Evolutionary conservation across 2,888 invertebrate species (phyloP), one percentile per base, ranked within the genome.

Genomic region (Enchytraeus crypticus): DNA sequence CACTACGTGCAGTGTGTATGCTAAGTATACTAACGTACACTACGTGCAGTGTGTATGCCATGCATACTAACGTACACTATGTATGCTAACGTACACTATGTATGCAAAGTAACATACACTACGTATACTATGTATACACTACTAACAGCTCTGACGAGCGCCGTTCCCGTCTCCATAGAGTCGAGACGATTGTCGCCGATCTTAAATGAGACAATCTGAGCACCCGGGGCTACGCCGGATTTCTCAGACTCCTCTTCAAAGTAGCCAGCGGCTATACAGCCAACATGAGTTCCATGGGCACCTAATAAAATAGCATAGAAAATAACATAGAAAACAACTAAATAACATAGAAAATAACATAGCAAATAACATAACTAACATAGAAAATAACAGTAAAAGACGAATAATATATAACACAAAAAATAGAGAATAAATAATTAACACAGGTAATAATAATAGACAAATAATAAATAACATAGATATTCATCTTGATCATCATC

Each of bases 141-240:
- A 71, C 75, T 87, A 83, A 95, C 93, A 8, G 95, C 95, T 65
- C 97, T 82, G 1, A 92, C 88, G 4, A 98, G 79, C 0, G 92
- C 90, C 0, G 92, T 88, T 21, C 96, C 96, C 0, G 97, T 97
- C 83, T 98, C 97, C 96, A 96, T 97, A 2, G 92, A 87, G 1
- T 88, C 89, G 18, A 97, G 82, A 3, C 97, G 84, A 56, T 87
- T 86, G 81, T 97, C 96, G n/a, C 93, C 82, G 60, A 98, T 92
- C 33, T 90, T 89, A 53, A 97, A 82, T 0, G 93, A 92, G 43
- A 97, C 84, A 59, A 97, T 85, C 81, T 91, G 90, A 2, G 97
- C 96, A 34, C 96, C 97, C 0, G 97, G 97, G 0, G 97, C 96
- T 0, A 96, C 85, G 2, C 98, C 98, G 80, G 95, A 92, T 66